Conservation (phyloP, 2,888 invertebrate genomes). For the Drosophila affinis region DNA sequence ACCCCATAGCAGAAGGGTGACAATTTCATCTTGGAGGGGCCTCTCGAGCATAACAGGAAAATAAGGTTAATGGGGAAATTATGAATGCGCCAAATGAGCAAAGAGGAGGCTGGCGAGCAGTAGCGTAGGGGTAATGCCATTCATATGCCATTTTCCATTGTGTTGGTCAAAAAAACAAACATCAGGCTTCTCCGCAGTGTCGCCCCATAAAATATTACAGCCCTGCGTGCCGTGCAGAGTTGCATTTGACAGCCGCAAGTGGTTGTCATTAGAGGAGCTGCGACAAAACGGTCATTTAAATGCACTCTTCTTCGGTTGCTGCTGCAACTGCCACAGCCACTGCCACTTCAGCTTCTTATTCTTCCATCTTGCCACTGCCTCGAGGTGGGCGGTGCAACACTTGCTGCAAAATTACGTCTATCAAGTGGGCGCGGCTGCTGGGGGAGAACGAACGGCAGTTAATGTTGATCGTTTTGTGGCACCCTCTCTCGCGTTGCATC, state of each 20-base stretch:
- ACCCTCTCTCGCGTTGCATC: slow-evolving; percentile 55
- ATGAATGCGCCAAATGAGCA: slow-evolving; percentile 62
- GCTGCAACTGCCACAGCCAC: slow-evolving; percentile 15
- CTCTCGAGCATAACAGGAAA: slow-evolving; percentile 76
- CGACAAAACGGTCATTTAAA: slow-evolving; percentile 74
- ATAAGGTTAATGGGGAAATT: slow-evolving; percentile 78
- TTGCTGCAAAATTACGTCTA: slow-evolving; percentile 68
- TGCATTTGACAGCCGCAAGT: slow-evolving; percentile 80
- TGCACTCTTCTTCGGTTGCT: slow-evolving; percentile 52
- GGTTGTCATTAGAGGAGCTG: slow-evolving; percentile 74
- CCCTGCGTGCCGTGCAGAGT: slow-evolving; percentile 63
- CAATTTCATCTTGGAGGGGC: slow-evolving; percentile 58
- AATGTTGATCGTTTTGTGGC: slow-evolving; percentile 71
- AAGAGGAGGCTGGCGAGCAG: slow-evolving; percentile 14
- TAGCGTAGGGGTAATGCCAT: slow-evolving; percentile 58
- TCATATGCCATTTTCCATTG: slow-evolving; percentile 62
- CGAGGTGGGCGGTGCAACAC: slow-evolving; percentile 28
- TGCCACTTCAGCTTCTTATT: slow-evolving; percentile 11
- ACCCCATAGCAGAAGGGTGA: slow-evolving; percentile 42
- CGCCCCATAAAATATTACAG: slow-evolving; percentile 71
- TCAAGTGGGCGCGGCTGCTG: slow-evolving; percentile 63
- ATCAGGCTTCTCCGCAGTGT: neutral
- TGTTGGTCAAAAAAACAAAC: slow-evolving; percentile 57
- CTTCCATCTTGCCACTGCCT: slow-evolving; percentile 16
- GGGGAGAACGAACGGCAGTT: slow-evolving; percentile 30